phyloP scores from a whole-genome alignment of 2,113 vertebrate species.

The Callorhinus ursinus region DNA sequence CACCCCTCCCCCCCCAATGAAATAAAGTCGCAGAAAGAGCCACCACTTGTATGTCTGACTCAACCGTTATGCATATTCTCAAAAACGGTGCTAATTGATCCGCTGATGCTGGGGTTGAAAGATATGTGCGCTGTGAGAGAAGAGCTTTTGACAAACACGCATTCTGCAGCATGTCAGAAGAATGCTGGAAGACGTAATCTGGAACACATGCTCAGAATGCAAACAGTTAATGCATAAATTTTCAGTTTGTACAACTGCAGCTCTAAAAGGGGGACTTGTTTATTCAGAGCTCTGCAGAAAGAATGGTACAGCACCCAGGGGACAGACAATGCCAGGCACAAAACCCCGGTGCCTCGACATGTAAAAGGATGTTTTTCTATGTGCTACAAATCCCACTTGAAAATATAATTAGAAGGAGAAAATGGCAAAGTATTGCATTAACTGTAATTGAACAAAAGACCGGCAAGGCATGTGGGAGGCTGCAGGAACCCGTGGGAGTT shows the following conservation, averaged over 20 bases:
- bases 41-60: slow-evolving; percentile 59
- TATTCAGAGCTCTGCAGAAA: slow-evolving; percentile 95
- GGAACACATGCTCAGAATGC: slow-evolving; percentile 95
- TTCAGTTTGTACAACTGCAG: slow-evolving; percentile 92
- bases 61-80: slow-evolving; percentile 75
- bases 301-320: slow-evolving; percentile 93
- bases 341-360: slow-evolving; percentile 91
- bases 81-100: slow-evolving; percentile 86
- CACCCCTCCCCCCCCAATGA: slow-evolving; percentile 54
- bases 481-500: slow-evolving; percentile 95
- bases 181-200: slow-evolving; percentile 94
- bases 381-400: slow-evolving; percentile 98
- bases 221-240: slow-evolving; percentile 96
- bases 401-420: slow-evolving; percentile 99
- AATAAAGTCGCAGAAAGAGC: slow-evolving; percentile 67
- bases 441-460: slow-evolving; percentile 99
- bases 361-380: slow-evolving; percentile 94
- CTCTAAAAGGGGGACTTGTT: slow-evolving; percentile 94
- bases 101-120: slow-evolving; percentile 83
- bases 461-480: slow-evolving; percentile 95
- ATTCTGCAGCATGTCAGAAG: slow-evolving; percentile 87
- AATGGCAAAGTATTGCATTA: slow-evolving; percentile 99
- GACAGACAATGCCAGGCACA: slow-evolving; percentile 91
- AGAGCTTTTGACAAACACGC: slow-evolving; percentile 80
- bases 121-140: slow-evolving; percentile 83